These are phyloP conservation scores for Eretmocerus hayati DNA, from an alignment of 2,888 invertebrate genomes.

Conservation along the genomic window DNA sequence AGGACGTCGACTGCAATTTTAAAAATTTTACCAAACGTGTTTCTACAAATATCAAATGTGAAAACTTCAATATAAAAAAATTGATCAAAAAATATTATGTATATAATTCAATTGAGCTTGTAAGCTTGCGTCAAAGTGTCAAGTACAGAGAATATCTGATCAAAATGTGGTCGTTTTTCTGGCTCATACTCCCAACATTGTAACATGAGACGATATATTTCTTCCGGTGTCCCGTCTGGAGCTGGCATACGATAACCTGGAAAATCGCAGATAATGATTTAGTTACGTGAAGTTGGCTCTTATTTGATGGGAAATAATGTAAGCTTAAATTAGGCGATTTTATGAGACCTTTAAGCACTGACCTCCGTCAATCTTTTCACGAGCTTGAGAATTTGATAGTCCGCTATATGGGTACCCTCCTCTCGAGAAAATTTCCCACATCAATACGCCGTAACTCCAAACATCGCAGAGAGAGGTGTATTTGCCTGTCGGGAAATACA, in stretches of 20 bases:
- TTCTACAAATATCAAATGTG: constrained; percentile 1
- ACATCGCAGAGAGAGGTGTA: constrained; percentile 94
- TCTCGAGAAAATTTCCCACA: constrained; percentile 94
- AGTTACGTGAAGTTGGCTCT: no score
- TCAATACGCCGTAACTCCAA: constrained; percentile 93
- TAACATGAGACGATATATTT: constrained; percentile 85
- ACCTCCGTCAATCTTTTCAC: constrained; percentile 92
- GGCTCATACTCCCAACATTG: constrained; percentile 92
- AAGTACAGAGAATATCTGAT: constrained; percentile 74
- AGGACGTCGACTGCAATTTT: no score
- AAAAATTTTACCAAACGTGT: not conserved
- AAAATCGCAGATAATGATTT: no score
- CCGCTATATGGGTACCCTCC: constrained; percentile 92
- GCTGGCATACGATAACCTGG: constrained; percentile 89
- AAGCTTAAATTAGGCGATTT: no score
- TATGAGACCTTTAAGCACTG: no score
- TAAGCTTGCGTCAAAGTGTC: constrained; percentile 54
- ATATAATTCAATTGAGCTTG: constrained; percentile 8
- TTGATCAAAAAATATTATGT: constrained; percentile 6
- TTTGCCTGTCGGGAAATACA: no score
- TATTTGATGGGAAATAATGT: no score
- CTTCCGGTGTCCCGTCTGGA: constrained; percentile 79
- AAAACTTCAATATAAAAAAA: constrained; percentile 6
- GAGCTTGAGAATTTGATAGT: constrained; percentile 86
- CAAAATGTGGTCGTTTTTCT: constrained; percentile 85